Conservation (phyloP, 2,797 vertebrate species). For the Numenius phaeopus region DNA sequence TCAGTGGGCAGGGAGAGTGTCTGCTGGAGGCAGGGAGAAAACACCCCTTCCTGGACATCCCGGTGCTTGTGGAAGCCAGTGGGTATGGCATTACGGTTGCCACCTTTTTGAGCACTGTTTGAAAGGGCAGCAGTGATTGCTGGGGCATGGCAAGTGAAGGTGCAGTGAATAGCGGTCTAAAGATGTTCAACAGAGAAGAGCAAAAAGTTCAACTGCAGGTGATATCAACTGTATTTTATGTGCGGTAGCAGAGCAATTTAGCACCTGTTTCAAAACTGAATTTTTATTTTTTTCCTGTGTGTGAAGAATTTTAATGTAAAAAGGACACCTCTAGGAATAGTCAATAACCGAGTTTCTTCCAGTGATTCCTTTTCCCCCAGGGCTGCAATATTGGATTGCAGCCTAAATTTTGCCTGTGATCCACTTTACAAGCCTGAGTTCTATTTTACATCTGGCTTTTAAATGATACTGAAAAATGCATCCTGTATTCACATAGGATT, state of each 20-base stretch:
- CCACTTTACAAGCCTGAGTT: not conserved
- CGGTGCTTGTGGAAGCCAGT: rapidly evolving
- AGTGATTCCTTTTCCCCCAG: not conserved
- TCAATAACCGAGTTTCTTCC: not conserved
- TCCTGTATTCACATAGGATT: not conserved
- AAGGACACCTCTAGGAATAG: not conserved
- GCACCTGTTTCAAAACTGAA: not conserved
- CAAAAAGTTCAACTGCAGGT: not conserved
- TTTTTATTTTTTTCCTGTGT: rapidly evolving
- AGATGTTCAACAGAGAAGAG: not conserved
- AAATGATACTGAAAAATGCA: not conserved
- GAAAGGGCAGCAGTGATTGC: not conserved
- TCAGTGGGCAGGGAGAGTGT: not conserved
- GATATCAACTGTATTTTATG: not conserved
- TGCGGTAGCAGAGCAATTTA: not conserved
- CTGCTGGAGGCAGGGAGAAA: not conserved
- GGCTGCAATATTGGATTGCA: not conserved
- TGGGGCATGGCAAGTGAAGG: rapidly evolving
- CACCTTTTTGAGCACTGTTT: not conserved
- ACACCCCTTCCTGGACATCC: not conserved
- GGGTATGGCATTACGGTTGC: rapidly evolving
- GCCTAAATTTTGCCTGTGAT: not conserved
- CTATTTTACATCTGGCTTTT: not conserved
- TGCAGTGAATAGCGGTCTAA: not conserved
- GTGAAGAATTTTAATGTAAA: not conserved